phyloP scores from a whole-genome alignment of 2,113 vertebrate species.

The Thunnus maccoyii region DNA sequence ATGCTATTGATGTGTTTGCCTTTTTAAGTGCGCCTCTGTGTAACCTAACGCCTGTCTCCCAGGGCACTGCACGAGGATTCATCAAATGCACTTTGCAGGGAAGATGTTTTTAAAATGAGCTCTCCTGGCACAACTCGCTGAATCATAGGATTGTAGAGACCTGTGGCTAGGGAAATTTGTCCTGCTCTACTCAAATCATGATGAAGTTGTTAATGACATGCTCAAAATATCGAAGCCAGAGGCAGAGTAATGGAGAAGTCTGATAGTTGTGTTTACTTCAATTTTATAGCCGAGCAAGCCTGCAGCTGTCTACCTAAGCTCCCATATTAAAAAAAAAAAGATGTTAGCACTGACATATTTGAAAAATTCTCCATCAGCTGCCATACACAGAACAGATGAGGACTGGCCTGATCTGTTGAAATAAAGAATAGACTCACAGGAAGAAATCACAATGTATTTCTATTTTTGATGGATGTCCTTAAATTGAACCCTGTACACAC shows the following conservation, averaged over 20 bases:
- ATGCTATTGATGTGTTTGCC: constrained; percentile 78
- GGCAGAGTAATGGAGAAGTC: constrained; percentile 34
- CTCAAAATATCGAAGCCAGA: constrained; percentile 9
- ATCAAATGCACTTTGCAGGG: constrained; percentile 62
- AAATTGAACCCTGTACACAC: constrained; percentile 57
- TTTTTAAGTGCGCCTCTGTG: constrained; percentile 69
- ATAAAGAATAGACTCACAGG: not conserved
- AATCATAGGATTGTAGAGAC: constrained; percentile 27
- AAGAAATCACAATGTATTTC: constrained; percentile 8
- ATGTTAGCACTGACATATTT: constrained; percentile 12
- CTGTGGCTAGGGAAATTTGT: constrained; percentile 30
- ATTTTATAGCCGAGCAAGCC: constrained; percentile 34
- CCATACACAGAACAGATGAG: not conserved
- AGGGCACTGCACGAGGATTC: constrained; percentile 47
- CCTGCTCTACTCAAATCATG: constrained; percentile 48
- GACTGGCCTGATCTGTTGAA: not conserved
- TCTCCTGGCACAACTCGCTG: constrained; percentile 36
- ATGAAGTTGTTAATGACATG: constrained; percentile 45
- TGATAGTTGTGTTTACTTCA: constrained; percentile 55
- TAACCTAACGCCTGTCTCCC: constrained; percentile 64
- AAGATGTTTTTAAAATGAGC: constrained; percentile 35
- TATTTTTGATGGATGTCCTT: constrained; percentile 29
- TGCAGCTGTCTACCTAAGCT: constrained; percentile 27
- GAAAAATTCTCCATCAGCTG: constrained; percentile 18
- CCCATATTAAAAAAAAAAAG: not conserved